Evolutionary conservation across 2,888 invertebrate species (phyloP).

Genomic region (Agrochola lota): DNA sequence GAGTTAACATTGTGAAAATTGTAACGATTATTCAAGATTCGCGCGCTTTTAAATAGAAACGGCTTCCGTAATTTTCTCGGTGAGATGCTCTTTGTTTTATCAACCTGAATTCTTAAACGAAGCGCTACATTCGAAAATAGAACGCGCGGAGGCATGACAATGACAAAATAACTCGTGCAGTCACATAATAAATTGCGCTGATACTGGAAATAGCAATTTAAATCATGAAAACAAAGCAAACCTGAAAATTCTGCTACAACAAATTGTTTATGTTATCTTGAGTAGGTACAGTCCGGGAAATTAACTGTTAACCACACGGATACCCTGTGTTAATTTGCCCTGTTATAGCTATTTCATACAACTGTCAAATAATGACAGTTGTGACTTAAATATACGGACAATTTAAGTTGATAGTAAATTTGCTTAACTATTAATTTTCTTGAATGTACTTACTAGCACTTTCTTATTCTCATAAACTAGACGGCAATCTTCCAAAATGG

Average conservation of each 20-base stretch:
- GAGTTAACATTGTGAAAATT: conserved; percentile 28
- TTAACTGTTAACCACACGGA: not conserved
- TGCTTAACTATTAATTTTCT: not conserved
- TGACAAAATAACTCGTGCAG: conserved; percentile 28
- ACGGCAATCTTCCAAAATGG: conserved; percentile 36
- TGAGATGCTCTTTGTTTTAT: conserved; percentile 48
- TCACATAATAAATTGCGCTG: conserved; percentile 23
- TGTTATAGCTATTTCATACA: not conserved
- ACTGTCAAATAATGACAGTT: not conserved
- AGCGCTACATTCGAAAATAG: conserved; percentile 39
- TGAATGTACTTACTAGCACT: not conserved
- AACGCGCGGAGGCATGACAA: conserved; percentile 17
- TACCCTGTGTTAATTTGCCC: not conserved
- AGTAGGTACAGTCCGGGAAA: too few species aligned
- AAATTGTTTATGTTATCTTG: not conserved
- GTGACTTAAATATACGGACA: not conserved
- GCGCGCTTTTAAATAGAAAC: conserved; percentile 41
- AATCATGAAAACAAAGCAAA: conserved; percentile 19
- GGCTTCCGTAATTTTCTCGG: conserved; percentile 33
- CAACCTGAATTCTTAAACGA: conserved; percentile 51
- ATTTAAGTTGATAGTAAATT: not conserved
- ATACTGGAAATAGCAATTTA: conserved; percentile 25
- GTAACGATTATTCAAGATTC: conserved; percentile 27
- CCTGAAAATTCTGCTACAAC: not conserved
- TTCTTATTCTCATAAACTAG: not conserved